Conservation (phyloP, 2,797 vertebrate species). For the Thalassophryne amazonica region DNA sequence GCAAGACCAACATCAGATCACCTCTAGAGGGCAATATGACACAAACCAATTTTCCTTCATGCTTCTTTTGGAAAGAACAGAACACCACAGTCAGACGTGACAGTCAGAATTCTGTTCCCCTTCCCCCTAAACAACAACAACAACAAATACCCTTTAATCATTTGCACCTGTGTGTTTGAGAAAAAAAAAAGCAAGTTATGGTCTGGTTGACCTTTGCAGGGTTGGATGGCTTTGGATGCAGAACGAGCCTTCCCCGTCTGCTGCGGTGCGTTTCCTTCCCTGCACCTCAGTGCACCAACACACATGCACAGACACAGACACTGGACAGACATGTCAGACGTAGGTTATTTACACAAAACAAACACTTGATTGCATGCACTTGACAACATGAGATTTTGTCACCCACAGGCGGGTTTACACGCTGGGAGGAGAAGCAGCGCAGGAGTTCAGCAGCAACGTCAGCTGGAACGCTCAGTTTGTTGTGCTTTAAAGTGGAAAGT, state of each 20-base stretch:
- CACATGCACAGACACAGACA: slow-evolving; percentile 51
- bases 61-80: too few relatives aligned
- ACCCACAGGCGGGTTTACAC: slow-evolving; percentile 10
- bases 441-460: slow-evolving; percentile 55
- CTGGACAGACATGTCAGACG: slow-evolving; percentile 24
- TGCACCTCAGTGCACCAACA: slow-evolving; percentile 50
- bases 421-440: slow-evolving; percentile 36
- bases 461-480: too few relatives aligned
- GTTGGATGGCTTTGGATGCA: slow-evolving; percentile 73
- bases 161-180: too few relatives aligned
- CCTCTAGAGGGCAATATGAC: slow-evolving; percentile 56
- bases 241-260: slow-evolving; percentile 1
- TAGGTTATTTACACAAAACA: slow-evolving; percentile 64
- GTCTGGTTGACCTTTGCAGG: slow-evolving; percentile 55
- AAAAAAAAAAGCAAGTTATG: slow-evolving; percentile 11
- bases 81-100: too few relatives aligned
- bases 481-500: too few relatives aligned
- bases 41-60: slow-evolving; percentile 25
- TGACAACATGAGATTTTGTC: slow-evolving; percentile 12
- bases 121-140: too few relatives aligned
- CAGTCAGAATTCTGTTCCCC: too few relatives aligned
- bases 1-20: neutral
- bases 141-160: too few relatives aligned
- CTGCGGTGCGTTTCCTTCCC: slow-evolving; percentile 28
- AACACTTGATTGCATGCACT: slow-evolving; percentile 58